phyloP scores from a whole-genome alignment of 1,140 invertebrate species.

The Procambarus clarkii region DNA sequence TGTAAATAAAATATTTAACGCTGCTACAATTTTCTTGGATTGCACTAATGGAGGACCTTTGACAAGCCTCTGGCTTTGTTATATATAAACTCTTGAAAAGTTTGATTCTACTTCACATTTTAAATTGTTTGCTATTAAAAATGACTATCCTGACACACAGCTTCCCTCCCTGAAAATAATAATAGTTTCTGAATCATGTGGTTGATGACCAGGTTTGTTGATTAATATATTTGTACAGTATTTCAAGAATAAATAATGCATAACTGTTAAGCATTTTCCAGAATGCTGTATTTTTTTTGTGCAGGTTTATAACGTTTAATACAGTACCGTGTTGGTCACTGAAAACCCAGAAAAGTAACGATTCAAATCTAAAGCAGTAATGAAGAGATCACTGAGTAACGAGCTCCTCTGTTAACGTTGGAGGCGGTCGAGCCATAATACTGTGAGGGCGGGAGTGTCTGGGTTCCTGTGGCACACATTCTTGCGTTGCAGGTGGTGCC shows the following conservation, averaged over 20 bases:
- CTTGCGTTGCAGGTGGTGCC: conserved; percentile 33
- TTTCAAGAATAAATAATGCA: background rate
- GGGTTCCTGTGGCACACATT: conserved; percentile 8
- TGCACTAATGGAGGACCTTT: background rate
- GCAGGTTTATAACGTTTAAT: background rate
- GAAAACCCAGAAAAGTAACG: background rate
- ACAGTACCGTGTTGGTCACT: background rate
- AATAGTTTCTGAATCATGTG: conserved; percentile 11
- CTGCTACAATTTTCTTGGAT: background rate
- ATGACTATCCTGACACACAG: conserved; percentile 32
- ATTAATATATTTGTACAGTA: background rate
- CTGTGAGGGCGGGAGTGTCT: conserved; percentile 25
- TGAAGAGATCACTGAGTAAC: conserved; percentile 35
- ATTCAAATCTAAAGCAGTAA: background rate
- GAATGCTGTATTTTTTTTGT: background rate
- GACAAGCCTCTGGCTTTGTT: background rate
- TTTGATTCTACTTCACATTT: background rate
- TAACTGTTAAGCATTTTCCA: background rate
- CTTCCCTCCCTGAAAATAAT: conserved; percentile 18
- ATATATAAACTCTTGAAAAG: background rate
- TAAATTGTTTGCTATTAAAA: background rate
- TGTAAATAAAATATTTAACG: background rate
- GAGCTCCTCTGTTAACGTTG: conserved; percentile 58
- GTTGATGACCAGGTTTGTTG: background rate
- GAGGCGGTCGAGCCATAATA: conserved; percentile 45